phyloP scores from a whole-genome alignment of 1,140 invertebrate genomes.

The Drosophila triauraria region DNA sequence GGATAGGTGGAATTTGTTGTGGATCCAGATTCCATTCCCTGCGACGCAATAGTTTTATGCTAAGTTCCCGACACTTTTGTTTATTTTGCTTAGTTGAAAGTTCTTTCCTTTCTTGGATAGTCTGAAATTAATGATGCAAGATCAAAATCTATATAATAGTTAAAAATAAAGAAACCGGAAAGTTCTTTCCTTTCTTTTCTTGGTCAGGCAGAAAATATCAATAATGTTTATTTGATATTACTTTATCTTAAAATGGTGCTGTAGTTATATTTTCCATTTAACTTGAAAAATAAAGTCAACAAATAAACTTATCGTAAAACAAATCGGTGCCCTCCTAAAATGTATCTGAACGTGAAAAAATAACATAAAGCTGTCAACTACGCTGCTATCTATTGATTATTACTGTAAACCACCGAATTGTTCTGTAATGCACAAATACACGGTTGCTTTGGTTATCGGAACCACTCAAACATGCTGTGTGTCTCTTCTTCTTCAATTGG shows the following conservation, averaged over 20 bases:
- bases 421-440: too few species aligned
- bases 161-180: constrained; percentile 1
- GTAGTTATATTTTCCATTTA: too few species aligned
- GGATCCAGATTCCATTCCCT: constrained; percentile 43
- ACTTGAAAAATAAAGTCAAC: too few species aligned
- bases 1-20: constrained; percentile 48
- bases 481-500: too few species aligned
- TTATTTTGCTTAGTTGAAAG: constrained; percentile 43
- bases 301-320: too few species aligned
- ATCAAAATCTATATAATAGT: background rate
- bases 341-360: too few species aligned
- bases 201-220: background rate
- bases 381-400: too few species aligned
- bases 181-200: constrained; percentile 10
- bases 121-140: constrained; percentile 32
- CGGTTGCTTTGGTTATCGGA: too few species aligned
- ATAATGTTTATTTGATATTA: background rate
- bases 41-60: constrained; percentile 75
- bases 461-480: too few species aligned
- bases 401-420: too few species aligned
- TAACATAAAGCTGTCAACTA: too few species aligned
- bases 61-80: constrained; percentile 58
- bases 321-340: too few species aligned
- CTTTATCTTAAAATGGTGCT: background rate
- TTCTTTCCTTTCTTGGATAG: constrained; percentile 27